phyloP scores from a whole-genome alignment of 2,888 invertebrate genomes.

The Campoplex capitator region DNA sequence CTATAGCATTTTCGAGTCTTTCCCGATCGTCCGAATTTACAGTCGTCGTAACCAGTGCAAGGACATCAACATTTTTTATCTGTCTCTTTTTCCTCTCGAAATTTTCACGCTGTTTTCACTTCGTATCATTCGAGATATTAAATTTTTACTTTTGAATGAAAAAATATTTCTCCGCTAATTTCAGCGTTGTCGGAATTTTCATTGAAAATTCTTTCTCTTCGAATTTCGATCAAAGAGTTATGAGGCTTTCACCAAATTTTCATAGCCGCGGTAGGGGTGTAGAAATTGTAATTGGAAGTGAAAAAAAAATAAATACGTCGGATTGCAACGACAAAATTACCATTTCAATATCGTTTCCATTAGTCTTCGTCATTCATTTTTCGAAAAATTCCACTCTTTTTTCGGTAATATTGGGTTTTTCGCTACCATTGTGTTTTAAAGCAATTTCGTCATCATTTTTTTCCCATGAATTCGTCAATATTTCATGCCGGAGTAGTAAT shows the following conservation, averaged over 20 bases:
- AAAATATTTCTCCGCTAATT: too few species aligned
- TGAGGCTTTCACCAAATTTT: neutral
- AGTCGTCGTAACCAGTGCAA: constrained; percentile 1
- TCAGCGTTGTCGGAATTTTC: neutral
- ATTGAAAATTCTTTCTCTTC: neutral
- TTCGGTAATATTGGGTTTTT: neutral
- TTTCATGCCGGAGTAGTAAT: neutral
- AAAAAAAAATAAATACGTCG: neutral
- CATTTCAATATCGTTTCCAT: neutral
- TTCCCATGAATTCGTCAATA: neutral
- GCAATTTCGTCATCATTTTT: neutral
- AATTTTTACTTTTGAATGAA: too few species aligned
- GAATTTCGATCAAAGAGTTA: neutral
- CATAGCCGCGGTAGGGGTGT: neutral
- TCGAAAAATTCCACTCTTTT: neutral
- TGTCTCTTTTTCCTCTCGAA: constrained; percentile 7
- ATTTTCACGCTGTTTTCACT: constrained; percentile 18
- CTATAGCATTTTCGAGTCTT: neutral
- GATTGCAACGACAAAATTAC: neutral
- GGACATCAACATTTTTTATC: constrained; percentile 20
- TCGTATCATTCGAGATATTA: neutral
- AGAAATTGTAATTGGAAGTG: neutral
- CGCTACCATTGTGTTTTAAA: neutral
- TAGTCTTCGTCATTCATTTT: neutral
- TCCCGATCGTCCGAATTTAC: neutral